Base-by-base conservation (phyloP, 2,797 vertebrate species). In the Parauchenoglanis ngamensis region DNA sequence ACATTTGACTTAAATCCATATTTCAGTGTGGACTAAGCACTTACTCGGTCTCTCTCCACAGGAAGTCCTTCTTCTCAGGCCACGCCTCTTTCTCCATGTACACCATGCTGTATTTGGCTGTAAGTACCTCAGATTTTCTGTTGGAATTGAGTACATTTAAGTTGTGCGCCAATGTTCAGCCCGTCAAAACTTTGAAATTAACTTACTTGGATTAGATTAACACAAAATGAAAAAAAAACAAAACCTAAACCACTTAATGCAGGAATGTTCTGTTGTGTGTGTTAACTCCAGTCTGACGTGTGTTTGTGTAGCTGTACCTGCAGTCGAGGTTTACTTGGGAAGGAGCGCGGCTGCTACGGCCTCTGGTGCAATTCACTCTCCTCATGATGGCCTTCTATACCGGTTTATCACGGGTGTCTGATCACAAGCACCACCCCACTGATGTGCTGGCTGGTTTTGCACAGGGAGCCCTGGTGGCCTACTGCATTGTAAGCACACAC, bases 381-480 rank as follows among this genome's bases (percentile, higher is more conserved):
- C 92, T 99, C 93, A 99, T 99, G 98, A 99, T 99, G 98, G 97
- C 98, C 0, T 99, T 99, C 93, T 99, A 99, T 95, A 99, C 98
- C 0, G 98, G 98, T 86, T 93, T 99, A 86, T 99, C 98, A 11
- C 97, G 98, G 0, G 96, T 99, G 17, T 98, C 98, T 0, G 98
- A 99, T 93, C 97, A 99, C 94, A 99, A 99, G 94, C 98, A 99
- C 93, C 98, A 99, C 92, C 98, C 98, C 44, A 95, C 96, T 0
- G 98, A 99, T 0, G 98, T 99, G 87, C 95, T 99, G 94, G 98
- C 97, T 0, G 98, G 98, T 86, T 99, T 99, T 90, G 96, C 93
- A 72, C 98, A 99, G 95, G 98, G 98, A 89, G 98, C 98, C 92
- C 94, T 99, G 95, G 98, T 99, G 96, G 98, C 98, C 92, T 98